These are phyloP conservation scores for Coenobita brevimanus DNA, from an alignment of 1,140 invertebrate genomes.

Conservation along the genomic window DNA sequence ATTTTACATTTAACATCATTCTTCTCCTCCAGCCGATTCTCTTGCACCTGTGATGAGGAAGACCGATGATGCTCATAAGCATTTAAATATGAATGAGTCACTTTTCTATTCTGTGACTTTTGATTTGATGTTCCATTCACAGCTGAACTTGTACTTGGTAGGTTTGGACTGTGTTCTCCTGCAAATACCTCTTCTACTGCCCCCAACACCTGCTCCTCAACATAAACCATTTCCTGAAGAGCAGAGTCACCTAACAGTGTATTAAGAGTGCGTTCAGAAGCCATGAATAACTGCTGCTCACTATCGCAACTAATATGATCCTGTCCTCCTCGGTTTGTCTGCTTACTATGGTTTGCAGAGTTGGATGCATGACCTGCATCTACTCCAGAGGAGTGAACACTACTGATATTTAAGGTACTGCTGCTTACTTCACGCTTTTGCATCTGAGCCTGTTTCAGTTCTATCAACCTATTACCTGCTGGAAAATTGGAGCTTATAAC, in stretches of 20 bases:
- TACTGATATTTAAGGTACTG: not conserved
- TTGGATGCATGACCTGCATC: conserved; percentile 1
- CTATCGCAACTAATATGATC: conserved; percentile 26
- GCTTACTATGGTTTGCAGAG: conserved; percentile 6
- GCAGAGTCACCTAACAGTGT: conserved; percentile 36
- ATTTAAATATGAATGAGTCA: conserved; percentile 16
- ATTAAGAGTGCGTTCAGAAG: conserved; percentile 49
- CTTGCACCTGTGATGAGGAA: not conserved
- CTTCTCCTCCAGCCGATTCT: conserved; percentile 24
- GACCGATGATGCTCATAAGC: conserved; percentile 17
- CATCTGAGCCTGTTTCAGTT: not conserved
- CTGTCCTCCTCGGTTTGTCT: conserved; percentile 7
- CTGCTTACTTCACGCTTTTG: not conserved
- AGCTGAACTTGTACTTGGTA: conserved; percentile 45
- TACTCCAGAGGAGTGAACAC: conserved; percentile 12
- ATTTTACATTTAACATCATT: conserved; percentile 52
- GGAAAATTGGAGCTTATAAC: not conserved
- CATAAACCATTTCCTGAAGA: conserved; percentile 56
- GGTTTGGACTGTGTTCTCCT: conserved; percentile 16
- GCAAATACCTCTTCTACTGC: conserved; percentile 57
- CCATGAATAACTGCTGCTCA: conserved; percentile 37
- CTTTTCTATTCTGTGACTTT: conserved; percentile 2
- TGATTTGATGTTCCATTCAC: conserved; percentile 20
- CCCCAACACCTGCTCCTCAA: conserved; percentile 54
- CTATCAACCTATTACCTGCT: not conserved